These are phyloP conservation scores for Hetaerina americana DNA, from an alignment of 1,140 invertebrate genomes.

Conservation along the genomic window DNA sequence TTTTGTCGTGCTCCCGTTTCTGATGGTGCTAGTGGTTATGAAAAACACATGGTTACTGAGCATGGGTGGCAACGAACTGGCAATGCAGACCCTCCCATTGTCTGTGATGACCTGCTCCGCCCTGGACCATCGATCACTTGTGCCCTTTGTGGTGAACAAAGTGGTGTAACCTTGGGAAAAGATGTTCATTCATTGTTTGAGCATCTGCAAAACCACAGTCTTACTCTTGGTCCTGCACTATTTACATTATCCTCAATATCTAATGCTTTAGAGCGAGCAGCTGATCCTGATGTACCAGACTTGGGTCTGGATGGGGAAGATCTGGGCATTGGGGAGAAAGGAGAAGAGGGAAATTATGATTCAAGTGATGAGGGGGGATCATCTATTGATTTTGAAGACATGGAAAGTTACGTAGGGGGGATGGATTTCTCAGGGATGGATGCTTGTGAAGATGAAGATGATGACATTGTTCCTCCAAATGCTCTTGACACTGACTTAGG, in stretches of 20 bases:
- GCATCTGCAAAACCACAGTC: constrained; percentile 13
- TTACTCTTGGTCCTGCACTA: constrained; percentile 9
- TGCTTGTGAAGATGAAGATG: constrained; percentile 6
- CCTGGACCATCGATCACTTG: constrained; percentile 6
- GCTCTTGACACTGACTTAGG: constrained; percentile 9
- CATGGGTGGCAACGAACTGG: not conserved
- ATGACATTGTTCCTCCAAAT: not conserved
- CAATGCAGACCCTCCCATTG: not conserved
- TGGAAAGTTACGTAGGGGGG: not conserved
- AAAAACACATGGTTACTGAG: constrained; percentile 6
- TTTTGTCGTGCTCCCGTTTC: not conserved
- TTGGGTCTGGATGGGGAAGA: constrained; percentile 10
- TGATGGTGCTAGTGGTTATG: constrained; percentile 6
- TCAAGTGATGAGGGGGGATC: constrained; percentile 2
- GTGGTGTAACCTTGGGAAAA: constrained; percentile 10
- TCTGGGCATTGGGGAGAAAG: constrained; percentile 2
- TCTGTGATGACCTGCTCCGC: constrained; percentile 6
- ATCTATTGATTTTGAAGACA: not conserved
- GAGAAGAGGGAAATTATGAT: constrained; percentile 6
- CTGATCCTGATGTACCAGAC: not conserved
- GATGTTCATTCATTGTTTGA: constrained; percentile 10
- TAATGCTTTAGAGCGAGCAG: not conserved
- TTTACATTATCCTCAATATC: not conserved
- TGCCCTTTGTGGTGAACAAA: constrained; percentile 8
- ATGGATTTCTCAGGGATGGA: not conserved